Evolutionary conservation across 2,113 vertebrate species (phyloP).

Genomic region (Athene cunicularia): DNA sequence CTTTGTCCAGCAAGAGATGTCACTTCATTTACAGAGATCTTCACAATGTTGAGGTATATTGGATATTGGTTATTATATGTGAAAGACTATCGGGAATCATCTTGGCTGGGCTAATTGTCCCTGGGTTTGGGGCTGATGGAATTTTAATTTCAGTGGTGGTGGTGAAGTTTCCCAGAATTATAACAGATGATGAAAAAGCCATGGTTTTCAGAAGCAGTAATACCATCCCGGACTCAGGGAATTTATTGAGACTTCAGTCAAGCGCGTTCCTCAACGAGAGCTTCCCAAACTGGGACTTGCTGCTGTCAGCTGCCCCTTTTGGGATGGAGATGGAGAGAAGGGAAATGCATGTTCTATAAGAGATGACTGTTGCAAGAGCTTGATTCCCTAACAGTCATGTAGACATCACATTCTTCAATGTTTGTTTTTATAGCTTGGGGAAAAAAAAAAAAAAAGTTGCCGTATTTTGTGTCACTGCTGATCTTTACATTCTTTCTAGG

Average conservation of each 20-base stretch:
- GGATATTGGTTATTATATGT: constrained; percentile 38
- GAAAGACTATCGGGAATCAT: constrained; percentile 40
- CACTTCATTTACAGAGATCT: constrained; percentile 55
- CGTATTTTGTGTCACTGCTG: constrained; percentile 15
- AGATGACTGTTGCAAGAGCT: background rate
- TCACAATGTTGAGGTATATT: constrained; percentile 48
- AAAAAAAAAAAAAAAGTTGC: background rate
- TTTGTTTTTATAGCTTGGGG: background rate
- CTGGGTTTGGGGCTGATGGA: background rate
- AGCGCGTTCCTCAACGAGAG: background rate
- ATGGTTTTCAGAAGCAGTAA: background rate
- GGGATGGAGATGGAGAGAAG: background rate
- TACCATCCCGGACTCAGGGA: background rate
- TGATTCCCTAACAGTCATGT: background rate
- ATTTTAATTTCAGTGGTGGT: constrained; percentile 9
- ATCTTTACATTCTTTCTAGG: background rate
- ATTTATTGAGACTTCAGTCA: background rate
- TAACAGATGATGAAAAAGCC: background rate
- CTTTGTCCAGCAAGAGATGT: constrained; percentile 68
- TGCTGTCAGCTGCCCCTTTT: background rate
- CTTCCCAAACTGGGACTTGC: background rate
- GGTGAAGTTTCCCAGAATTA: background rate
- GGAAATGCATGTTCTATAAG: background rate
- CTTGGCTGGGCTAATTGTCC: constrained; percentile 46
- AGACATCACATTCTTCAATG: background rate